Conservation (phyloP, 2,113 vertebrate species). For the Monopterus albus region DNA sequence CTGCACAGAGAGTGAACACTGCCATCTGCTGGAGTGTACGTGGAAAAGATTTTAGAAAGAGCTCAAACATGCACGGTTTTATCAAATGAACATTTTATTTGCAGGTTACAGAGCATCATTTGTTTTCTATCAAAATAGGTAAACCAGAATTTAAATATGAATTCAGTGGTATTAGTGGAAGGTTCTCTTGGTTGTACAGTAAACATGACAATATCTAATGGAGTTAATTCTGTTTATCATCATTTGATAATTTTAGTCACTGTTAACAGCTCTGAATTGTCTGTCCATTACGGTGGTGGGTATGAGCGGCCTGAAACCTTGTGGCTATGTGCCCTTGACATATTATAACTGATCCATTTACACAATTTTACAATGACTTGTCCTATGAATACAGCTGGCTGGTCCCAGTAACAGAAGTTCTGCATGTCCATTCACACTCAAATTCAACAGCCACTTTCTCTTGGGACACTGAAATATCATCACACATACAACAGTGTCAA, state of each 20-base stretch:
- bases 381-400: slow-evolving; percentile 8
- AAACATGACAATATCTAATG: slow-evolving; percentile 21
- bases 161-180: slow-evolving; percentile 8
- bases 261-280: background rate
- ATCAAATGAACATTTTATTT: slow-evolving; percentile 65
- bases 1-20: slow-evolving; percentile 28
- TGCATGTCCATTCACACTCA: slow-evolving; percentile 10
- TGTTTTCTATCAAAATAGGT: slow-evolving; percentile 40
- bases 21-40: slow-evolving; percentile 56
- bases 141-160: slow-evolving; percentile 43
- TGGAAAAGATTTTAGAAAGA: background rate
- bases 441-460: slow-evolving; percentile 20
- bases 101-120: slow-evolving; percentile 69
- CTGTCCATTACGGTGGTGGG: background rate
- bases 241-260: background rate
- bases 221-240: background rate
- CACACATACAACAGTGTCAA: slow-evolving; percentile 19
- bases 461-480: slow-evolving; percentile 6
- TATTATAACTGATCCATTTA: slow-evolving; percentile 27
- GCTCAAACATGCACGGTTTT: slow-evolving; percentile 18
- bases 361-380: background rate
- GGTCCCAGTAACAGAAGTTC: slow-evolving; percentile 22
- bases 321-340: slow-evolving; percentile 60
- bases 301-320: background rate
- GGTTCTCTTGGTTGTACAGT: slow-evolving; percentile 14